These are phyloP conservation scores for Hirtodrosophila duncani DNA, from an alignment of 2,888 invertebrate species.

Conservation along the genomic window DNA sequence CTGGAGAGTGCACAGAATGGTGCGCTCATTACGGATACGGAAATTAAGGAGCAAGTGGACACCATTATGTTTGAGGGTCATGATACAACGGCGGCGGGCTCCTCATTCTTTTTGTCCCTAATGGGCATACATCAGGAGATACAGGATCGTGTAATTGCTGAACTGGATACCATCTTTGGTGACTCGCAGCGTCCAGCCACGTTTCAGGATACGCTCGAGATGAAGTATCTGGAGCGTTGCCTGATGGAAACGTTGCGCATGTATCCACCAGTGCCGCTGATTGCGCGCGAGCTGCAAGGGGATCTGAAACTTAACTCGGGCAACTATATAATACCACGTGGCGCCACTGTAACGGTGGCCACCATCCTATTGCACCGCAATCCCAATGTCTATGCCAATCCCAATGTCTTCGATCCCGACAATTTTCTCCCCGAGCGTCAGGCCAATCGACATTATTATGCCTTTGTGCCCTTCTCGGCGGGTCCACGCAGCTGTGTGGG, in stretches of 20 bases:
- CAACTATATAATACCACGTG: conserved; percentile 84
- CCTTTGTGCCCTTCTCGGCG: conserved; percentile 90
- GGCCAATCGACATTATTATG: conserved; percentile 88
- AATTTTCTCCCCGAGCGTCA: conserved; percentile 90
- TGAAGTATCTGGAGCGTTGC: conserved; percentile 90
- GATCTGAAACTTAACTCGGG: conserved; percentile 85
- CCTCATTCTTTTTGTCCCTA: conserved; percentile 88
- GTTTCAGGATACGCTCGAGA: conserved; percentile 89
- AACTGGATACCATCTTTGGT: conserved; percentile 87
- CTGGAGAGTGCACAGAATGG: conserved; percentile 88
- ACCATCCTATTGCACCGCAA: conserved; percentile 86
- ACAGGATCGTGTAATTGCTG: conserved; percentile 85
- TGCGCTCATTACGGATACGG: conserved; percentile 85
- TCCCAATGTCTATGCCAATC: conserved; percentile 86
- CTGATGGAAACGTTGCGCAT: conserved; percentile 88
- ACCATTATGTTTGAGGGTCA: conserved; percentile 94
- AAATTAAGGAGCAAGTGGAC: conserved; percentile 90
- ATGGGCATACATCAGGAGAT: conserved; percentile 87
- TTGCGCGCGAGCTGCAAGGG: conserved; percentile 85
- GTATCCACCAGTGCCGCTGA: conserved; percentile 88
- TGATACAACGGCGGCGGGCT: conserved; percentile 89
- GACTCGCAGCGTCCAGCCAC: conserved; percentile 87
- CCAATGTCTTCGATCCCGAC: conserved; percentile 88
- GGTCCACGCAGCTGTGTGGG: conserved; percentile 90
- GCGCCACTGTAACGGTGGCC: conserved; percentile 82